Conservation (phyloP, 2,797 vertebrate species). For the Sphenodon punctatus region DNA sequence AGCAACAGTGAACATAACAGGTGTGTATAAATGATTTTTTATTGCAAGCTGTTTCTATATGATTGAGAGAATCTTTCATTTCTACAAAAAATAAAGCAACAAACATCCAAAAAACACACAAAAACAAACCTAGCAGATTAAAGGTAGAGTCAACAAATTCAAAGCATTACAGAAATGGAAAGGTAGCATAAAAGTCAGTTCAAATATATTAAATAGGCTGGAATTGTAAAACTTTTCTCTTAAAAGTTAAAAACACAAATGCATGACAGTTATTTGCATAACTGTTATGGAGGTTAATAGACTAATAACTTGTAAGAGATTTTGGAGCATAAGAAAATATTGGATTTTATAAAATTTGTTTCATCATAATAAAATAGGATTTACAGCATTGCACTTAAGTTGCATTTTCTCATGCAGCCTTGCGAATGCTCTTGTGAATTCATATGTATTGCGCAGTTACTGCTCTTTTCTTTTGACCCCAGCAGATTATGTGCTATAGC, state of each 20-base stretch:
- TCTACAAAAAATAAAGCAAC: too few relatives aligned
- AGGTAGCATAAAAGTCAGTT: too few relatives aligned
- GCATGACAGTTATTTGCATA: too few relatives aligned
- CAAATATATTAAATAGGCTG: too few relatives aligned
- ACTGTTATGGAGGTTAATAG: neutral
- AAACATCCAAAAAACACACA: too few relatives aligned
- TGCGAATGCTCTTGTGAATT: neutral
- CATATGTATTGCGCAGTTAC: neutral
- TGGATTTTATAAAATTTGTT: neutral
- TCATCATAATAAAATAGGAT: neutral
- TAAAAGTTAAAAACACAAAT: too few relatives aligned
- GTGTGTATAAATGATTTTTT: slow-evolving; percentile 69
- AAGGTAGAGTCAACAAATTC: too few relatives aligned
- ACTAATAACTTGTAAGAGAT: slow-evolving; percentile 13
- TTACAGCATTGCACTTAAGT: neutral
- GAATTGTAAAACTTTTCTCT: too few relatives aligned
- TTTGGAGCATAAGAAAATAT: slow-evolving; percentile 7
- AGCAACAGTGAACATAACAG: slow-evolving; percentile 78
- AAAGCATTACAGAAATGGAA: too few relatives aligned
- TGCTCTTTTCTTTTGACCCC: too few relatives aligned
- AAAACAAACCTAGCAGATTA: too few relatives aligned
- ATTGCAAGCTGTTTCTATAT: slow-evolving; percentile 4
- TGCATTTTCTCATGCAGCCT: neutral
- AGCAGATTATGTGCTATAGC: neutral
- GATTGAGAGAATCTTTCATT: too few relatives aligned